Base-by-base conservation (phyloP, 2,888 invertebrate species). In the Adineta ricciae region DNA sequence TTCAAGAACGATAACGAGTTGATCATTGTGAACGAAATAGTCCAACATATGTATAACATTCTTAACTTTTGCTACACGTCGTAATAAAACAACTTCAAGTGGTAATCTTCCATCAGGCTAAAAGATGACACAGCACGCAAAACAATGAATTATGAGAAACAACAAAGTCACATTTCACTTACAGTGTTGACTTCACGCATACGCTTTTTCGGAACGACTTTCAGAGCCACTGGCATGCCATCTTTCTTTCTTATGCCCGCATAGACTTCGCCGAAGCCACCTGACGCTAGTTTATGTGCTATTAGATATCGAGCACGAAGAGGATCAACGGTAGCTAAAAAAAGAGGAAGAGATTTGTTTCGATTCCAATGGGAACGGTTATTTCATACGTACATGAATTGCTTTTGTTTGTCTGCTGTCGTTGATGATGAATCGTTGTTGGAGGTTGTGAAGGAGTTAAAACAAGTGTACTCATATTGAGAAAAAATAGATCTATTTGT, bases 241-340 rank as follows among this genome's bases (percentile, higher is more conserved):
- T 92, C 92, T 87, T 90, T 89, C 85, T 90, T 89, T 84, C 92
- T 88, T 56, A 89, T 88, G 83, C 92, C 92, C 84, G 91, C 89
- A 88, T 92, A 92, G 78, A 93, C 92, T 38, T 91, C 92, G 27
- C 92, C 92, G 88, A 92, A 93, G 14, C 92, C 92, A 72, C 92
- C 92, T 88, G 91, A 91, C 73, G 92, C 92, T 19, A 92, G 86
- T 83, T 87, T 85, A 41, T 84, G 84, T 27, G 83, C 83, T 11
- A 84, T 83, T 36, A 84, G 56, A 56, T 86, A 84, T 36, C 54
- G 52, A 38, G 83, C 83, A 41, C 41, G 38, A 41, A 78, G 41
- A n/a, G 78, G 78, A 46, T 46, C 46, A 11, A 46, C 46, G 11
- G 11, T 11, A 46, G 46, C 46, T 46, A 46, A 46, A 46, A 46